phyloP scores from a whole-genome alignment of 2,888 invertebrate species.

The Aphrophora alni region DNA sequence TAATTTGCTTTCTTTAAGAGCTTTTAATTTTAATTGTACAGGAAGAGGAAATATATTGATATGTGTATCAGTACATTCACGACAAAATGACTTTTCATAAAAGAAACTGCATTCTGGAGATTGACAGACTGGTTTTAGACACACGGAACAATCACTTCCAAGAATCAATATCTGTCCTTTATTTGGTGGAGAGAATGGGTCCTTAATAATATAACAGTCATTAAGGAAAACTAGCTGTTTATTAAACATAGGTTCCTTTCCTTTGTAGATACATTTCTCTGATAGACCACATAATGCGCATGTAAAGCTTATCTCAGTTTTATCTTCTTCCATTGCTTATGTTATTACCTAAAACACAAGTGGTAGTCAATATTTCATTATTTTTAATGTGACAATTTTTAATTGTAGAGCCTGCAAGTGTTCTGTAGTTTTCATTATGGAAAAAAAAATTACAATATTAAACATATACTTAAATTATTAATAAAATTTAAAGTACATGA shows the following conservation, averaged over 20 bases:
- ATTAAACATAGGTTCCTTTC: slow-evolving; percentile 75
- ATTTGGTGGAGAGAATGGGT: slow-evolving; percentile 80
- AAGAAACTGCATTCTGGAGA: slow-evolving; percentile 79
- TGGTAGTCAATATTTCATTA: not conserved
- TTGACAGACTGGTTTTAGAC: slow-evolving; percentile 74
- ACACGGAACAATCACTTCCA: slow-evolving; percentile 76
- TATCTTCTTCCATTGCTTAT: slow-evolving; percentile 31
- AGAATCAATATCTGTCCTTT: slow-evolving; percentile 78
- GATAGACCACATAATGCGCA: slow-evolving; percentile 71
- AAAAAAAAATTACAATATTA: too few species aligned
- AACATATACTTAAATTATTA: too few species aligned
- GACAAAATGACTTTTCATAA: slow-evolving; percentile 76
- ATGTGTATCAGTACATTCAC: slow-evolving; percentile 68
- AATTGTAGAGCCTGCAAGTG: not conserved
- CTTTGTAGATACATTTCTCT: slow-evolving; percentile 79
- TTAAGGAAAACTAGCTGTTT: slow-evolving; percentile 71
- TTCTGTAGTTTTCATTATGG: too few species aligned
- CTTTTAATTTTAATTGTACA: slow-evolving; percentile 56
- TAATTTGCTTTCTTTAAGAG: not conserved
- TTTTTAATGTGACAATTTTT: not conserved
- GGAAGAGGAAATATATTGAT: slow-evolving; percentile 70
- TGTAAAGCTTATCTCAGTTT: slow-evolving; percentile 60
- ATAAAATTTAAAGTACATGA: too few species aligned
- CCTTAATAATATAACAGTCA: slow-evolving; percentile 80
- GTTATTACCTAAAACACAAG: slow-evolving; percentile 25